Base-by-base conservation (phyloP, 2,797 vertebrate species). In the Typhlichthys eigenmanni region DNA sequence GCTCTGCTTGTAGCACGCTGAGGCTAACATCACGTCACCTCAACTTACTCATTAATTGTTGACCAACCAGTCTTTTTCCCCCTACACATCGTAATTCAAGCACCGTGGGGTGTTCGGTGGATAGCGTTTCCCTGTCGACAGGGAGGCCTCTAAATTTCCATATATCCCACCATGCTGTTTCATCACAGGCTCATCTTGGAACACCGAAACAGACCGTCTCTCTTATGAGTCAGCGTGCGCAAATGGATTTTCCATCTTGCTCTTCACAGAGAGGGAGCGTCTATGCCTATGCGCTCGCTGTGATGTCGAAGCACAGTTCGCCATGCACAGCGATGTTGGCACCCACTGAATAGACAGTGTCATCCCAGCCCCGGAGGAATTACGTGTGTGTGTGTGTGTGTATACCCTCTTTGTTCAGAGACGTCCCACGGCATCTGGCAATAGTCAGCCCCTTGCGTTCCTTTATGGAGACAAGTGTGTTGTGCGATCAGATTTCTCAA, bases 161-260 rank as follows among this genome's bases (percentile, higher is more conserved):
- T 79, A 78, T 71, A 66, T 83, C 68, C 69, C 55, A 62, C 69
- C 54, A 62, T 8, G 38, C 62, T 64, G 72, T 72, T 82, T 85
- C 74, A 79, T 82, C 76, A 58, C 69, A 66, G 77, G 81, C 72
- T 77, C 72, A 74, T 74, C 83, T 76, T 72, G 68, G 81, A 74
- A 85, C 34, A 70, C 67, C 74, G 63, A 80, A 78, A 82, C 75
- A 76, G 69, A 17, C 57, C 65, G 56, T 77, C 19, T 62, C 75
- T 50, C 13, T 74, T 74, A 53, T 73, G 89, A 88, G 77, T 91
- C 88, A 91, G 79, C 84, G 83, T 14, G 71, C 54, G 78, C 75
- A 82, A 89, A 88, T 85, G 85, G 83, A 85, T 89, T 90, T 90
- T 91, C 88, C 88, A 84, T 89, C 84, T 88, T 76, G 74, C 75